Base-by-base conservation (phyloP, 2,113 vertebrate species). In the Eulacestoma nigropectus region DNA sequence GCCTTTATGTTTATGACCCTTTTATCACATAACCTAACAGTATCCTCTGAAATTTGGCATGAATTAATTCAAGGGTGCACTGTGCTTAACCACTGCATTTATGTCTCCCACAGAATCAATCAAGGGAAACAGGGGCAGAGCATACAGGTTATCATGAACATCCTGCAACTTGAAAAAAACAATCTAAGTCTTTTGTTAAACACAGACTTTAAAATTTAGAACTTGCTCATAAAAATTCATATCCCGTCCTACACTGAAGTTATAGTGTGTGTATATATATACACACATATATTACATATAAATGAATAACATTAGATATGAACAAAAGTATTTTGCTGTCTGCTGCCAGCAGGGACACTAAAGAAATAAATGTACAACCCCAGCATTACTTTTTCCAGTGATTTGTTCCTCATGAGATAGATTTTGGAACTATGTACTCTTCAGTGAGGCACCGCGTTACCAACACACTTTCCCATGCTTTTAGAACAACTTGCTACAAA, bases 351-450 rank as follows among this genome's bases (percentile, higher is more conserved):
- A 94, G 79, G 46, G 70, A 93, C 30, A 79, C 37, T 87, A 93
- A 89, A 94, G 68, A 97, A 93, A 95, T 87, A 95, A 84, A 91
- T 39, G 68, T 87, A 95, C 59, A 96, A 91, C 46, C 69, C 13
- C 42, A 68, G 68, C 92, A 79, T 77, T 91, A 90, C 52, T 87
- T 87, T 95, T 95, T 65, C 50, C 81, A 39, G 14, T 91, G 91
- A 96, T 97, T 94, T 96, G 59, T 91, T 93, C 77, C 7, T 32
- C 70, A 67, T 2, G 72, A 94, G 90, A 96, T 95, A 33, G 80
- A 69, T 92, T 95, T 77, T 49, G 84, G 63, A 88, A 78, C 79
- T 94, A 90, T 56, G 90, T 94, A 91, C 82, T 94, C 79, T 92
- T 80, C n/a, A 32, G 83, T 35, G 84, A 91, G 89, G 74, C 16